phyloP scores from a whole-genome alignment of 1,140 invertebrate species.

The Drosophila novamexicana region DNA sequence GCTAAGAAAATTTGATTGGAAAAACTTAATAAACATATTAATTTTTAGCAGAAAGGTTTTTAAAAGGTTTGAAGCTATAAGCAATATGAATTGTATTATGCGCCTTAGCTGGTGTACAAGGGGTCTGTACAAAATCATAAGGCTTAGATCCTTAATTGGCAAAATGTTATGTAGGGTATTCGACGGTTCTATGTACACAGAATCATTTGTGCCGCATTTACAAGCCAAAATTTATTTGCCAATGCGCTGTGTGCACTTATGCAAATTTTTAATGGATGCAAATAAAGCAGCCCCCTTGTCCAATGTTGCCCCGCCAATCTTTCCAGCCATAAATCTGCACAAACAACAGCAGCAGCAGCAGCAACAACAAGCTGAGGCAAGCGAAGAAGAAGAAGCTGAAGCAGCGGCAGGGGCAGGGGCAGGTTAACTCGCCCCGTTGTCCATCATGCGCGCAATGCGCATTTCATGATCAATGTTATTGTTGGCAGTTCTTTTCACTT shows the following conservation, averaged over 20 bases:
- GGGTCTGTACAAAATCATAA: not conserved
- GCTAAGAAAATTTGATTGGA: no score
- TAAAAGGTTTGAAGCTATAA: no score
- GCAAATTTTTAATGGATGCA: slow-evolving; percentile 57
- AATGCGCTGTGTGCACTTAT: slow-evolving; percentile 44
- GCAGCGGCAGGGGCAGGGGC: not conserved
- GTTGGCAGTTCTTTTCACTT: slow-evolving; percentile 46
- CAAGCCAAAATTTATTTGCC: slow-evolving; percentile 43
- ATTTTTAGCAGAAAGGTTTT: no score
- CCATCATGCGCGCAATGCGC: slow-evolving; percentile 36
- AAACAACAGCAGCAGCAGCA: slow-evolving; percentile 8
- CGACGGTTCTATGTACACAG: slow-evolving; percentile 15
- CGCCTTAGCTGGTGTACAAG: no score
- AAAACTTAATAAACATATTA: no score
- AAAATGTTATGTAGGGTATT: slow-evolving; percentile 23
- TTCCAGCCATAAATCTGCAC: slow-evolving; percentile 46
- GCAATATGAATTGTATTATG: no score
- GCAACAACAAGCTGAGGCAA: slow-evolving; percentile 12
- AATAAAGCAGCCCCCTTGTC: slow-evolving; percentile 37
- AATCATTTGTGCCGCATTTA: slow-evolving; percentile 21
- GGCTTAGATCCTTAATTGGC: not conserved
- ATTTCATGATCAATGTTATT: slow-evolving; percentile 56
- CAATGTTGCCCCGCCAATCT: slow-evolving; percentile 32
- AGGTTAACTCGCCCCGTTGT: slow-evolving; percentile 16
- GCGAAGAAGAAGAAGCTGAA: not conserved